These are phyloP conservation scores for Gallinago nigripennis DNA, from an alignment of 2,797 vertebrate species.

Conservation along the genomic window DNA sequence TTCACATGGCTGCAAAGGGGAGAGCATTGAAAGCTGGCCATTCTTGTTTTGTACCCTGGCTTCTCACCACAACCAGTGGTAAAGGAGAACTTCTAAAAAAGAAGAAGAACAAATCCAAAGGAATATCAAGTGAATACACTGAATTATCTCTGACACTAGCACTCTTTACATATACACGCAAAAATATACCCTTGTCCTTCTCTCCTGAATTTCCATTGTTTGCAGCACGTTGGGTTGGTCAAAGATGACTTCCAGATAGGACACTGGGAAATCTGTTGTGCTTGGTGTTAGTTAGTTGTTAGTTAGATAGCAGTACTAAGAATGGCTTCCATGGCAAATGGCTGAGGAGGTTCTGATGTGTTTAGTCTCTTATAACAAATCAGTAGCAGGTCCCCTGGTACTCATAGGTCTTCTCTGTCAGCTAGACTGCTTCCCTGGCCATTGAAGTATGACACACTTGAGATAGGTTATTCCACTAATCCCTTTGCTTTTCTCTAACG, in stretches of 20 bases:
- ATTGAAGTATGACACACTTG: neutral
- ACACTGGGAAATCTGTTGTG: neutral
- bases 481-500: neutral
- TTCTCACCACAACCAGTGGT: neutral
- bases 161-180: neutral
- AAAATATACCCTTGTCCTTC: neutral
- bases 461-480: neutral
- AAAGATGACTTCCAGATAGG: neutral
- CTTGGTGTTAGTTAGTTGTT: neutral
- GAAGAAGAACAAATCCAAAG: conserved; percentile 8
- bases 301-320: no score
- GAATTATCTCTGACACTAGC: neutral
- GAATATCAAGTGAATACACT: neutral
- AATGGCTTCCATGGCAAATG: neutral
- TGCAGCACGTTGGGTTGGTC: neutral
- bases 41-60: neutral
- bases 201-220: neutral
- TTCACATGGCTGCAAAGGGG: neutral
- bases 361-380: neutral
- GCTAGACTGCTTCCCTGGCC: neutral
- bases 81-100: neutral
- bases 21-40: neutral
- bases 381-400: neutral
- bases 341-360: neutral
- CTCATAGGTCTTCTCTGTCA: neutral